Evolutionary conservation across 2,113 vertebrate genomes (phyloP), one percentile per base, ranked within the genome.

Genomic region (Engystomops pustulosus): DNA sequence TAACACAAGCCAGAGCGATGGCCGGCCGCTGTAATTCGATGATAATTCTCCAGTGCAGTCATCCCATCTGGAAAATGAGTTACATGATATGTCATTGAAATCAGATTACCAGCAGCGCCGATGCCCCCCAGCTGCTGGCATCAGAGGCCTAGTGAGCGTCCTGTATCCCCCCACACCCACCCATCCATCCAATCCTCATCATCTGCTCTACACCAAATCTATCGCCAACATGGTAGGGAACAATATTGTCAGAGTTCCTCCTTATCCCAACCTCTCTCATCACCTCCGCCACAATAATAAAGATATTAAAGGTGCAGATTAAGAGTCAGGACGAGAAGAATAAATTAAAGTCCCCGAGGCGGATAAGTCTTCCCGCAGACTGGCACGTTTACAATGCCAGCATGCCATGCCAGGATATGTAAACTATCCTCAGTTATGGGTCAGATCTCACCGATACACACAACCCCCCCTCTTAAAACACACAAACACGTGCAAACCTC

Each of bases 41-140:
- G 75, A 38, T 58, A 78, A 78, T 60, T 60, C 75, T 36, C 75
- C 51, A 41, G 17, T 60, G 75, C 75, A 77, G 75, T 23, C 75
- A 58, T 55, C 44, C 75, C 75, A 78, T 78, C 51, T 78, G 75
- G 75, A 60, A 77, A 78, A 78, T 60, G 3, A 34, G 75, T 78
- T 58, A 78, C 75, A 78, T 38, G 74, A 77, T 77, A 36, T 25
- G 51, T 41, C 51, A 78, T 53, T 58, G 51, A 38, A 78, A 78
- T 78, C 18, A 78, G 75, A 78, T 78, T 78, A 78, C 5, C 27
- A 3, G 30, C 25, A 53, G 25, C 27, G 45, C 18, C 72, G 53
- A 47, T 76, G 45, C 32, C 75, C 25, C n/a, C 75, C 75, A 78
- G 75, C 75, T 78, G 75, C 74, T 38, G 71, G 45, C 51, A 0